Evolutionary conservation across 1,140 invertebrate genomes (phyloP), one percentile per base, ranked within the genome.

Genomic region (Aphaenogaster ashmeadi): DNA sequence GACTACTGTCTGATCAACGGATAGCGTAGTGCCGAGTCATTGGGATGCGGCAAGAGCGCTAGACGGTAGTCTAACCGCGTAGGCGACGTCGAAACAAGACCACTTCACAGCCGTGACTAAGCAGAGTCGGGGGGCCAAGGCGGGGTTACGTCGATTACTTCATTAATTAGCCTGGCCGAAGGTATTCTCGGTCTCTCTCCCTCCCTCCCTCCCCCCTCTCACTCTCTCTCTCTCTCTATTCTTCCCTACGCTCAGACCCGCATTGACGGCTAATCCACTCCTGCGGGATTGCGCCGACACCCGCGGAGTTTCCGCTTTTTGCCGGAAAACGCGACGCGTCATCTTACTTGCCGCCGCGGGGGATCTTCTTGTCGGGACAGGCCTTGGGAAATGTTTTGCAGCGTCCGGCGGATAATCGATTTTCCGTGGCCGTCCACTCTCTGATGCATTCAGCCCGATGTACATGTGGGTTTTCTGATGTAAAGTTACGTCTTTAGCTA

Each of bases 21-120:
- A 47, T 15, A 21, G 78, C 44, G 62, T 84, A 84, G 75, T 84
- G 54, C 21, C 54, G 54, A 60, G 41, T 75, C 80, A 84, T 75
- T 84, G 54, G 3, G 69, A 84, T 84, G 80, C 80, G 33, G 66
- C 69, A 50, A 47, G 54, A 27, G 27, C 13, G 27, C 27, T 74
- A 60, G 67, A 60, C 54, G 41, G 56, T 27, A 84, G 69, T 84
- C 67, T 74, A 84, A 56, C 54, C 69, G 33, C 54, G 56, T 84
- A 47, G 52, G 69, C 56, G 41, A 84, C 69, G 69, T 74, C 69
- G 80, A 74, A 84, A 84, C 80, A 84, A 74, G 80, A 84, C 41
- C 80, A 60, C 80, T 75, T 84, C 69, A 60, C 54, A 60, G 69
- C 27, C 69, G n/a, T 84, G 80, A 84, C 80, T 84, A 38, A 84